Percentiles rank a stretch among this genome's conserved stretches.
These are phyloP conservation scores for Dermochelys coriacea DNA, from an alignment of 2,797 vertebrate species.

Conservation along the genomic window DNA sequence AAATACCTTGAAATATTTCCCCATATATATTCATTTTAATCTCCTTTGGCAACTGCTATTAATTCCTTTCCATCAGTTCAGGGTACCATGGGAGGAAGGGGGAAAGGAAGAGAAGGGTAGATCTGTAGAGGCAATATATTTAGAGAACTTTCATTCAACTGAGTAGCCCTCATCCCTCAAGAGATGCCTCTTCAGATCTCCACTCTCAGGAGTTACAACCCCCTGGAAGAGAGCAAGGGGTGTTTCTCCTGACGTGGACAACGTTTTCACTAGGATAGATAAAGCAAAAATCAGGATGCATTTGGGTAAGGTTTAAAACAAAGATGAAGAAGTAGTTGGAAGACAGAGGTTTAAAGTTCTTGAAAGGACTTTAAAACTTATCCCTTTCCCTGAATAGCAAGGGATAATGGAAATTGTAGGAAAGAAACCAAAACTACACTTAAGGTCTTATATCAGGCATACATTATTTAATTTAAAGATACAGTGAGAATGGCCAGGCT, in stretches of 20 bases:
- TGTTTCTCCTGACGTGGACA: constrained; percentile 22
- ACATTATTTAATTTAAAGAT: neutral
- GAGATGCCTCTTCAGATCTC: neutral
- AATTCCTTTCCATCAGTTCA: neutral
- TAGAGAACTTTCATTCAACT: neutral
- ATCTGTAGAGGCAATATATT: neutral
- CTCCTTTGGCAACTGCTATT: neutral
- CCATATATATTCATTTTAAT: neutral
- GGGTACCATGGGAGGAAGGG: neutral
- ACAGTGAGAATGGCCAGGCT: neutral
- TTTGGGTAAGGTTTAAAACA: constrained; percentile 52
- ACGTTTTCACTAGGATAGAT: constrained; percentile 40
- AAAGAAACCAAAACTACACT: neutral
- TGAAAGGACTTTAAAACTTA: neutral
- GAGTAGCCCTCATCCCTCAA: neutral
- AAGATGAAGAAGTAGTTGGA: constrained; percentile 50
- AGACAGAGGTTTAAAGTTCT: constrained; percentile 10
- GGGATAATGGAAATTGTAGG: neutral
- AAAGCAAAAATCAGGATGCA: constrained; percentile 22
- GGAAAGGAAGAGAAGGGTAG: neutral
- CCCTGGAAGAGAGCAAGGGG: fast-evolving
- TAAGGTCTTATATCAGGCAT: neutral
- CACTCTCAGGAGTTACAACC: neutral
- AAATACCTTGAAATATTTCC: constrained; percentile 6
- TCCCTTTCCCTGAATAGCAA: constrained; percentile 14